phyloP scores from a whole-genome alignment of 2,888 invertebrate species.

The Aleiodes leptofemur region DNA sequence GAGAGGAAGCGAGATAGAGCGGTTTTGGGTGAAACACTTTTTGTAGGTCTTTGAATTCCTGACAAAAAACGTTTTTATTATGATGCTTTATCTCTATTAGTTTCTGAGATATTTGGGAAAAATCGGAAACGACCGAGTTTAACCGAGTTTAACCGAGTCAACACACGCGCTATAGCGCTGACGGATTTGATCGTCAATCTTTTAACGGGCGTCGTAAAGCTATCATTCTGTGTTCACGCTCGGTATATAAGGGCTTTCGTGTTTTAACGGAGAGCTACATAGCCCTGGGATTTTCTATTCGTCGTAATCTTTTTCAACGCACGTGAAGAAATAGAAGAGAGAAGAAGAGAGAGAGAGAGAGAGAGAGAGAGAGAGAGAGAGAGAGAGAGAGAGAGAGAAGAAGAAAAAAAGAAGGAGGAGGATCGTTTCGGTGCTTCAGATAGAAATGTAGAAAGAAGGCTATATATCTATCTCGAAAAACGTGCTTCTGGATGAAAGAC shows the following conservation, averaged over 20 bases:
- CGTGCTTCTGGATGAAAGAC: constrained; percentile 12
- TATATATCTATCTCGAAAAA: constrained; percentile 62
- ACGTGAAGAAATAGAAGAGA: constrained; percentile 1
- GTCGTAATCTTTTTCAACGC: constrained; percentile 20
- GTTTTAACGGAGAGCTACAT: constrained; percentile 10
- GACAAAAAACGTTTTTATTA: no score
- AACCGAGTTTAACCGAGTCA: constrained; percentile 54
- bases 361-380: no score
- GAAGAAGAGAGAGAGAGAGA: no score
- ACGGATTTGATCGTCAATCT: constrained; percentile 73
- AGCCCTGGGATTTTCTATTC: constrained; percentile 29
- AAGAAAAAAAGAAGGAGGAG: background rate
- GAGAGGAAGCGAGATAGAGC: constrained; percentile 38
- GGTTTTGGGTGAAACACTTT: no score
- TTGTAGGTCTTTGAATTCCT: no score
- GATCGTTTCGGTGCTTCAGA: constrained; percentile 8
- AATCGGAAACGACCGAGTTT: constrained; percentile 37
- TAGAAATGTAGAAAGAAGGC: constrained; percentile 46
- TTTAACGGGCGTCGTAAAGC: constrained; percentile 68
- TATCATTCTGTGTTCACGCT: constrained; percentile 59
- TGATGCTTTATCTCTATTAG: no score
- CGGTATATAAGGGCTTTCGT: constrained; percentile 22
- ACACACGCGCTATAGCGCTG: constrained; percentile 65
- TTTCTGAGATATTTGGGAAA: no score
- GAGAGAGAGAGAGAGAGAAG: background rate